A percentile compares a stretch with the other conserved stretches of the same genome.
These are phyloP conservation scores for Eulithis prunata DNA, from an alignment of 2,888 invertebrate species.

Conservation along the genomic window DNA sequence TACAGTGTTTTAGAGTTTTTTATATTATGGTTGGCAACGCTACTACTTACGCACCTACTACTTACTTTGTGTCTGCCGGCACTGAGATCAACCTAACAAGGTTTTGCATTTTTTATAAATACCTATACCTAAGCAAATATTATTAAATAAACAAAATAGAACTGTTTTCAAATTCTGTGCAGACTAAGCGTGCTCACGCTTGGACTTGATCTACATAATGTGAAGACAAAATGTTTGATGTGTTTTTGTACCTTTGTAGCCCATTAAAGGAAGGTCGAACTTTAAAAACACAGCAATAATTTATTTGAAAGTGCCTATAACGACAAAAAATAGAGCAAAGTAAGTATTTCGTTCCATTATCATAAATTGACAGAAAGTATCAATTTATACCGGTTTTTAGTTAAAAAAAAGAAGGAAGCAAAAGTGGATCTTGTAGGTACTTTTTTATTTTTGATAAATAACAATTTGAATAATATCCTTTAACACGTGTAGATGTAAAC, in stretches of 20 bases:
- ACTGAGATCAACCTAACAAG: no score
- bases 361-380: background rate
- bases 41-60: no score
- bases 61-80: no score
- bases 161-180: no score
- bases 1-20: no score
- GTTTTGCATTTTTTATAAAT: no score
- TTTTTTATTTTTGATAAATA: background rate
- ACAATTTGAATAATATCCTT: background rate
- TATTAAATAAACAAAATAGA: no score
- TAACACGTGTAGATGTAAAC: background rate
- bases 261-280: background rate
- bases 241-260: background rate
- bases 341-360: background rate
- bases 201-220: no score
- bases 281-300: slow-evolving; percentile 3
- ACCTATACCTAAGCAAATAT: no score
- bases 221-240: background rate
- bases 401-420: background rate
- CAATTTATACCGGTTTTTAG: background rate
- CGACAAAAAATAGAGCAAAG: slow-evolving; percentile 5
- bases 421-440: background rate
- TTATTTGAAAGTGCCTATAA: slow-evolving; percentile 3
- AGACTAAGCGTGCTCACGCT: no score
- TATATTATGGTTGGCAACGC: no score